Conservation (phyloP, 2,113 vertebrate genomes). For the Gallinago media region DNA sequence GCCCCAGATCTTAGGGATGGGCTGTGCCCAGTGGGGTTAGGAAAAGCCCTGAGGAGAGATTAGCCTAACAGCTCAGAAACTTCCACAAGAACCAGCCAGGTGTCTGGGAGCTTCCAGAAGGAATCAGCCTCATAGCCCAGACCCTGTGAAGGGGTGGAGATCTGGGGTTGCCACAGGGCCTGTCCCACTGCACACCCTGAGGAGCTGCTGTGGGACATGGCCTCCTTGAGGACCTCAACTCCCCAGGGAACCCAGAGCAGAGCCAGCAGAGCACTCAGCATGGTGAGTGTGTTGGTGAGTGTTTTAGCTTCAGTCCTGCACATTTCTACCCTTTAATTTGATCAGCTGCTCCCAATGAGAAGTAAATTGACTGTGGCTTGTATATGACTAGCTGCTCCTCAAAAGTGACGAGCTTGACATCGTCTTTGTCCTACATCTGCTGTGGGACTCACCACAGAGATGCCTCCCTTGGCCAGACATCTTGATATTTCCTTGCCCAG, state of each 20-base stretch:
- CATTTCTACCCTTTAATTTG: neutral
- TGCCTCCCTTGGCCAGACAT: accelerated
- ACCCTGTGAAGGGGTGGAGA: neutral
- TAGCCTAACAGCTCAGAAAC: neutral
- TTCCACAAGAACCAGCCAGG: neutral
- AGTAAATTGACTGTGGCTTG: neutral
- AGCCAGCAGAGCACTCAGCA: neutral
- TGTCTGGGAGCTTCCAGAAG: neutral
- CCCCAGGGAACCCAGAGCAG: accelerated
- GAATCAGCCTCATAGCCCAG: accelerated
- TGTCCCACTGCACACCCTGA: neutral
- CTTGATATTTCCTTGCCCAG: neutral
- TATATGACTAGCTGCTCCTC: neutral
- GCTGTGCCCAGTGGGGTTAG: accelerated
- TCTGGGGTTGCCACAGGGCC: accelerated
- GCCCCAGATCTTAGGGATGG: neutral
- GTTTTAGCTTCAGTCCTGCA: neutral
- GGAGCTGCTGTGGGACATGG: accelerated
- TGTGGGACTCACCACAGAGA: neutral
- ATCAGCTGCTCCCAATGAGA: neutral
- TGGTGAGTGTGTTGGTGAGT: neutral
- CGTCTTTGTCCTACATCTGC: neutral
- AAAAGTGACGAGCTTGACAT: neutral
- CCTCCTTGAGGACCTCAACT: accelerated
- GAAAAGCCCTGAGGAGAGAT: neutral